Evolutionary conservation across 2,113 vertebrate species (phyloP).

Genomic region (Ascaphus truei): DNA sequence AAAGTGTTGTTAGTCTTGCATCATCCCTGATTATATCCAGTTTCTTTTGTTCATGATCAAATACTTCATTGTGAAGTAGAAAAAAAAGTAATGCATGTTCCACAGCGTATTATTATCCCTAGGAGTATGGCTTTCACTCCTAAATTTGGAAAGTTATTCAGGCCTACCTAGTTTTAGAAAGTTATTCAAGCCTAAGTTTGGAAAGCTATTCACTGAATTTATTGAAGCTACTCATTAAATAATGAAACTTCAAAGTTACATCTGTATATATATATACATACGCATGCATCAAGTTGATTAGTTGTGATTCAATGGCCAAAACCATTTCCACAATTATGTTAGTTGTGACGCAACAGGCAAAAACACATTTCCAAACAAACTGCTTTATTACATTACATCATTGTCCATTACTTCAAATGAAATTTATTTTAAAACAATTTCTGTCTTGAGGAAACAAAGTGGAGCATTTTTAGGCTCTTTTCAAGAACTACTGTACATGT

Average conservation of each 20-base stretch:
- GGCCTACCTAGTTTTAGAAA: conserved; percentile 25
- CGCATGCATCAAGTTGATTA: too few relatives aligned
- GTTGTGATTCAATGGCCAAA: too few relatives aligned
- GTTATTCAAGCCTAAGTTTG: conserved; percentile 23
- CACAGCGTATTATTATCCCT: conserved; percentile 20
- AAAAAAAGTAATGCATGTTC: background rate
- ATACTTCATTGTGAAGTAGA: conserved; percentile 4
- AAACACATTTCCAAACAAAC: too few relatives aligned
- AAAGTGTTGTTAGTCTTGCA: background rate
- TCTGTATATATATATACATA: background rate
- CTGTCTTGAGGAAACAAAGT: too few relatives aligned
- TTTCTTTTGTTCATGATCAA: background rate
- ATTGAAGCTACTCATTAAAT: conserved; percentile 22
- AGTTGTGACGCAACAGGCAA: too few relatives aligned
- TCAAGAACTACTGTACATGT: too few relatives aligned
- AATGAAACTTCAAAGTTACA: conserved; percentile 18
- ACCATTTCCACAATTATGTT: too few relatives aligned
- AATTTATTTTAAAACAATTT: too few relatives aligned
- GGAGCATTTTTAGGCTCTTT: too few relatives aligned
- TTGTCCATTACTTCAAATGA: too few relatives aligned
- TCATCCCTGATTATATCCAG: background rate
- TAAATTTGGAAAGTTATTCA: conserved; percentile 31
- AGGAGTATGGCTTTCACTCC: conserved; percentile 11
- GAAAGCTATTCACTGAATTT: background rate
- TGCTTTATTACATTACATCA: too few relatives aligned